Percentiles rank a stretch among this genome's conserved stretches.
These are phyloP conservation scores for Ceratina calcarata DNA, from an alignment of 1,140 invertebrate species.

Conservation along the genomic window DNA sequence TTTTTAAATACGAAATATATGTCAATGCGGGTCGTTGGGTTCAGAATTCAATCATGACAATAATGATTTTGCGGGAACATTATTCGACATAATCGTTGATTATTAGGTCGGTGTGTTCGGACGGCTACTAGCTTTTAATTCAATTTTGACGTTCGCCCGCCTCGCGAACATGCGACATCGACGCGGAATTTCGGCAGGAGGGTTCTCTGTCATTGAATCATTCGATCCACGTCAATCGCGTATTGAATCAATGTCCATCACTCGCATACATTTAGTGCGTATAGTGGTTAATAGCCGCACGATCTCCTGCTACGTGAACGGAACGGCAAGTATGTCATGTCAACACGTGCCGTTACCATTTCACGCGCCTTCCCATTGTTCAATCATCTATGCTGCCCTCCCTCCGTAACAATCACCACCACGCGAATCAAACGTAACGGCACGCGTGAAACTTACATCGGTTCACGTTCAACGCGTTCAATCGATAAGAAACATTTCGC, in stretches of 20 bases:
- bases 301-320: constrained; percentile 61
- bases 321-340: constrained; percentile 64
- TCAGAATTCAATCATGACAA: neutral
- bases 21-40: too few species aligned
- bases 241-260: constrained; percentile 67
- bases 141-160: constrained; percentile 46
- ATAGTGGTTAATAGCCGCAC: constrained; percentile 58
- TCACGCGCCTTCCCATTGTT: constrained; percentile 47
- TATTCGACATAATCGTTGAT: neutral
- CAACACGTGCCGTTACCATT: constrained; percentile 55
- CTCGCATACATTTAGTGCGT: constrained; percentile 53
- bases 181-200: constrained; percentile 43
- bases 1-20: neutral
- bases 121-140: constrained; percentile 49
- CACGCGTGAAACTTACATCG: constrained; percentile 7
- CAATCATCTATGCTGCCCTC: constrained; percentile 25
- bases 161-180: constrained; percentile 38
- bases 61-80: neutral
- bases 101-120: neutral
- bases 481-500: too few species aligned
- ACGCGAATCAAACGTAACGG: constrained; percentile 1
- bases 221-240: constrained; percentile 65
- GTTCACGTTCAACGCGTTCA: neutral
- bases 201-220: constrained; percentile 65
- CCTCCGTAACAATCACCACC: neutral